A percentile compares a stretch with the other conserved stretches of the same genome.
Conservation (phyloP, 2,888 invertebrate genomes). For the Helicoverpa assulta region DNA sequence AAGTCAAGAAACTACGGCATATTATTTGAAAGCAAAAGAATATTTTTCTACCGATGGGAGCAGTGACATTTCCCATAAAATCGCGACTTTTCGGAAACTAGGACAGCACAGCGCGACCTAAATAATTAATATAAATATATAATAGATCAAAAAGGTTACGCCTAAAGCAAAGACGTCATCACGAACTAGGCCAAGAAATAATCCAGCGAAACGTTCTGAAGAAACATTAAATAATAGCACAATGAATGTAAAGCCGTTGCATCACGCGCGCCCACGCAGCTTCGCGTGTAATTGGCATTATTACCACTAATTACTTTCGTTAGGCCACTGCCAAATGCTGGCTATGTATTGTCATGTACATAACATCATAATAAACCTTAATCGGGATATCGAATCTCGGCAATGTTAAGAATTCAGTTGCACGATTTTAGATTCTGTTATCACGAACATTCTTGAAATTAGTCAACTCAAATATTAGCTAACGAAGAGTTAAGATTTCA, state of each 20-base stretch:
- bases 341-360: constrained; percentile 55
- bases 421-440: no score
- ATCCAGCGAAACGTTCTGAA: constrained; percentile 62
- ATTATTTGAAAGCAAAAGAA: constrained; percentile 28
- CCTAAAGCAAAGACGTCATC: constrained; percentile 61
- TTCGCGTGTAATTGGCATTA: constrained; percentile 81
- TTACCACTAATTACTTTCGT: constrained; percentile 82
- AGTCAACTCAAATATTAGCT: constrained; percentile 26
- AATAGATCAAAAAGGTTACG: constrained; percentile 67
- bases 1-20: constrained; percentile 19
- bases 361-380: constrained; percentile 50
- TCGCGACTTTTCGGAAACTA: constrained; percentile 52
- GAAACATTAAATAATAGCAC: constrained; percentile 76
- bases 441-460: constrained; percentile 23
- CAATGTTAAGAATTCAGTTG: constrained; percentile 23
- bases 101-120: constrained; percentile 55
- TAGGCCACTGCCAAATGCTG: constrained; percentile 67
- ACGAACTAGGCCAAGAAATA: constrained; percentile 68
- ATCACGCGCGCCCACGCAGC: constrained; percentile 75
- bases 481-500: constrained; percentile 13
- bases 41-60: constrained; percentile 25
- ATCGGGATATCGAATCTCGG: constrained; percentile 24
- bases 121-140: constrained; percentile 64
- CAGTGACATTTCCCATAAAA: constrained; percentile 55
- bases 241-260: constrained; percentile 73